Conservation (phyloP, 2,113 vertebrate genomes). For the Xiphophorus hellerii region DNA sequence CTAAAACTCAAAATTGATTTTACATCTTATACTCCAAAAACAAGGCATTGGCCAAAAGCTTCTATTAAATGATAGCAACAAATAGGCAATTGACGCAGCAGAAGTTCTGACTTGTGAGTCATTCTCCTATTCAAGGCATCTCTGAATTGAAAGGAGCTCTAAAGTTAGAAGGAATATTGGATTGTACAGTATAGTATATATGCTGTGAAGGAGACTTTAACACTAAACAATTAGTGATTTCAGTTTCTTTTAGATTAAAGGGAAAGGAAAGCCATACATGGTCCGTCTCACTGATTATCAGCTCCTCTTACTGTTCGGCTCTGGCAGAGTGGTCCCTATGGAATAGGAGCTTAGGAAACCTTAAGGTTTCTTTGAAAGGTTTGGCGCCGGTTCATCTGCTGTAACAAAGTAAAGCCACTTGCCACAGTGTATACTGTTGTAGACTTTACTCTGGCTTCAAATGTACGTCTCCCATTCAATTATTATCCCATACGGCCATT, state of each 20-base stretch:
- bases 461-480: slow-evolving; percentile 68
- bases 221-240: slow-evolving; percentile 41
- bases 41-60: neutral
- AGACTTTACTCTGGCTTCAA: slow-evolving; percentile 42
- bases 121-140: neutral
- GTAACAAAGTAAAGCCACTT: slow-evolving; percentile 63
- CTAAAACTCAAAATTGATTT: too few relatives aligned
- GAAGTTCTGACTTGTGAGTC: neutral
- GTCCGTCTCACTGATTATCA: slow-evolving; percentile 33
- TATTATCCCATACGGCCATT: slow-evolving; percentile 73
- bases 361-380: slow-evolving; percentile 33
- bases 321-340: slow-evolving; percentile 25
- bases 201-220: slow-evolving; percentile 3
- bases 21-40: too few relatives aligned
- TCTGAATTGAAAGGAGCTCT: neutral
- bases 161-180: neutral
- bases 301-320: slow-evolving; percentile 39
- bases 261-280: slow-evolving; percentile 39
- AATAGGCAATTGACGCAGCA: neutral
- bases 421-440: neutral
- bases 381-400: slow-evolving; percentile 29
- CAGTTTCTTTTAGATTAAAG: slow-evolving; percentile 46
- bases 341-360: slow-evolving; percentile 36
- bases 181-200: neutral
- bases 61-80: neutral